Evolutionary conservation across 1,140 invertebrate species (phyloP), one percentile per base, ranked within the genome.

Genomic region (Orussus abietinus): DNA sequence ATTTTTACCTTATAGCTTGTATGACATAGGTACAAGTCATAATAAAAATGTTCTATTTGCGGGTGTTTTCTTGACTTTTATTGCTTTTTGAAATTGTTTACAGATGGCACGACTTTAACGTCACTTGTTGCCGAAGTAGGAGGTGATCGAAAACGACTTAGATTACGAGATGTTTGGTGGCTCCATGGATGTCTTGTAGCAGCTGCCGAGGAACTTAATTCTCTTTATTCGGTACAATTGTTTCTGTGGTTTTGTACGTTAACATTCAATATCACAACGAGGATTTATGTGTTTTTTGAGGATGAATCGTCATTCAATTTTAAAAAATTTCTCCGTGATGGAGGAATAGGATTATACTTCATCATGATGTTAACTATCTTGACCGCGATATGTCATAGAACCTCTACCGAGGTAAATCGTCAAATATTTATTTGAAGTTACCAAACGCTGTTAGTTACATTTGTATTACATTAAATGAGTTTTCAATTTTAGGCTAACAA

Each of bases 201-300:
- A 13, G 38, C 38, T 15, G 38, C 38, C 3, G 7, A 20, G 7
- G 11, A 33, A 32, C 30, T 41, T 9, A 41, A 41, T 17, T 31
- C 28, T 4, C 19, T 41, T 3, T 41, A 41, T 22, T 25, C 10
- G 4, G 18, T 5, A 33, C 38, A 41, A n/a, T 15, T 41, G 3
- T 14, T 41, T 11, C 19, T 41, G 7, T 41, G 38, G 38, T 33
- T 41, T 5, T 13, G 13, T 14, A 31, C 13, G n/a, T 31, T 41
- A 1, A 41, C 38, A 9, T 33, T 41, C 29, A 41, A 41, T 15
- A n/a, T 33, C n/a, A 32, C 28, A 33, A 33, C 38, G 3, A 15
- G 38, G 11, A 32, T 41, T 22, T 41, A 41, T n/a, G 38, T 41
- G 9, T 14, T 41, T 20, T 41, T 19, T 22, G 29, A 33, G 7